Evolutionary conservation across 2,113 vertebrate genomes (phyloP).

Genomic region (Burhinus oedicnemus): DNA sequence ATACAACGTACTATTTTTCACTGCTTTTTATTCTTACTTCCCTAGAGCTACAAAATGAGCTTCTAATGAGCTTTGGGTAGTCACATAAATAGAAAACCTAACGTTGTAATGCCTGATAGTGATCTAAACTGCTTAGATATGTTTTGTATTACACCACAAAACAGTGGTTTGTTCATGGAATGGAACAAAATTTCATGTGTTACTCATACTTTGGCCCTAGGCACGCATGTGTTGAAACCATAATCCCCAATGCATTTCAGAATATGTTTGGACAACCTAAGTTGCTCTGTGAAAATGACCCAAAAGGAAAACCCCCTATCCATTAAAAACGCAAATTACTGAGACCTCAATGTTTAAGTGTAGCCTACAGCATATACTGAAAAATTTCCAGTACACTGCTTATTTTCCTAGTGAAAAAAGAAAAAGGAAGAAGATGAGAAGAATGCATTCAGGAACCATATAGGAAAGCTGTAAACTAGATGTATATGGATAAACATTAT

Average conservation of each 20-base stretch:
- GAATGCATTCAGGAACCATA: slow-evolving; percentile 48
- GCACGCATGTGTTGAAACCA: slow-evolving; percentile 80
- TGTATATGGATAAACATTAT: slow-evolving; percentile 24
- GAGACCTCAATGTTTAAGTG: slow-evolving; percentile 72
- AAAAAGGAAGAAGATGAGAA: slow-evolving; percentile 31
- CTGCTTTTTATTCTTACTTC: slow-evolving; percentile 69
- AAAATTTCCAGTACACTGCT: slow-evolving; percentile 65
- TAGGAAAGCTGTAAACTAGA: slow-evolving; percentile 17
- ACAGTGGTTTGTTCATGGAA: slow-evolving; percentile 82
- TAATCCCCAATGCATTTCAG: slow-evolving; percentile 77
- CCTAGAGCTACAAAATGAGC: slow-evolving; percentile 72
- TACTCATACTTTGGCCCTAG: slow-evolving; percentile 82
- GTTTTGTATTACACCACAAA: slow-evolving; percentile 80
- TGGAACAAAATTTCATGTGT: slow-evolving; percentile 82
- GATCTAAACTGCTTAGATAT: slow-evolving; percentile 79
- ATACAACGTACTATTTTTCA: slow-evolving; percentile 70
- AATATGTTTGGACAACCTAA: slow-evolving; percentile 78
- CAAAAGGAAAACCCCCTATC: slow-evolving; percentile 73
- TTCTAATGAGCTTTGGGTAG: slow-evolving; percentile 79
- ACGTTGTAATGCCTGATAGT: slow-evolving; percentile 76
- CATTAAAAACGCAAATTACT: slow-evolving; percentile 80
- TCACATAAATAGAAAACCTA: slow-evolving; percentile 80
- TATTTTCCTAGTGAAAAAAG: slow-evolving; percentile 48
- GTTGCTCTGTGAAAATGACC: slow-evolving; percentile 75
- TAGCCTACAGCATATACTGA: slow-evolving; percentile 63